A percentile compares a stretch with the other conserved stretches of the same genome.
Evolutionary conservation across 2,888 invertebrate genomes (phyloP).

Genomic region (Spialia ferax): DNA sequence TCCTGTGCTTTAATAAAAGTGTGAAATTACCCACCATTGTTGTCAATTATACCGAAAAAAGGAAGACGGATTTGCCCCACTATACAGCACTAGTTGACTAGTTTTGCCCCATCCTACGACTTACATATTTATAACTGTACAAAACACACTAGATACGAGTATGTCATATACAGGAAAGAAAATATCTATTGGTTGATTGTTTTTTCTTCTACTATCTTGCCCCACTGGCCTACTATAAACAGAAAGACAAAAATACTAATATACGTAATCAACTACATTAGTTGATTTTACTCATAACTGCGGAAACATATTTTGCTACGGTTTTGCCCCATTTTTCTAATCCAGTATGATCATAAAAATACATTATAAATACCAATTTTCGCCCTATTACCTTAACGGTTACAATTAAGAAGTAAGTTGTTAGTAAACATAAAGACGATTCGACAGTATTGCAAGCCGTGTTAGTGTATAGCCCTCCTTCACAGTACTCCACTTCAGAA

Average conservation of each 20-base stretch:
- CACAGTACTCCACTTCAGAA: conserved; percentile 58
- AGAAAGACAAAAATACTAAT: neutral
- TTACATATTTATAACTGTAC: too few species aligned
- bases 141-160: too few species aligned
- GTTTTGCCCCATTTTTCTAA: neutral
- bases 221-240: neutral
- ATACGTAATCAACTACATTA: too few species aligned
- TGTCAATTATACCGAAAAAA: too few species aligned
- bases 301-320: neutral
- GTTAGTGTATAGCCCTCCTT: conserved; percentile 60
- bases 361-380: too few species aligned
- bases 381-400: neutral
- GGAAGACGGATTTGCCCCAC: neutral
- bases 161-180: too few species aligned
- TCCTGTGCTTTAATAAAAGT: neutral
- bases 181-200: too few species aligned
- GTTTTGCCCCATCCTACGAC: too few species aligned
- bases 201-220: neutral
- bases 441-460: conserved; percentile 45
- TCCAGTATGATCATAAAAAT: too few species aligned
- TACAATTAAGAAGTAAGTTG: conserved; percentile 34
- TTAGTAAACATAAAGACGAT: conserved; percentile 55
- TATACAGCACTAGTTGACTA: too few species aligned
- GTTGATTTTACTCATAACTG: neutral
- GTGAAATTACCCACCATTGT: too few species aligned